These are phyloP conservation scores for Therioaphis trifolii DNA, from an alignment of 2,888 invertebrate genomes.

Conservation along the genomic window DNA sequence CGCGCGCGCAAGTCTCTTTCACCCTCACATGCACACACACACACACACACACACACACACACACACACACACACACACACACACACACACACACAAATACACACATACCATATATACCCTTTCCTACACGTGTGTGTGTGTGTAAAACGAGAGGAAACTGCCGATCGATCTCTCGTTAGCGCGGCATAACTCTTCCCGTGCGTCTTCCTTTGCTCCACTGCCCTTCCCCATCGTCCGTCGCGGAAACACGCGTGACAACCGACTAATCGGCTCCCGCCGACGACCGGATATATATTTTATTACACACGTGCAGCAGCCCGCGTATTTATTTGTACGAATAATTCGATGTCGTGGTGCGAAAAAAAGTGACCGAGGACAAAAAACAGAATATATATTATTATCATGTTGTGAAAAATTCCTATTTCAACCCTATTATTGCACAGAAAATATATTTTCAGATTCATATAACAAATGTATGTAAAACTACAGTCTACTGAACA, in stretches of 20 bases:
- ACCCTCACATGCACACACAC: neutral
- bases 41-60: neutral
- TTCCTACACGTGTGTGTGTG: neutral
- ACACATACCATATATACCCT: neutral
- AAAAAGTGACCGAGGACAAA: too few relatives aligned
- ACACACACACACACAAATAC: neutral
- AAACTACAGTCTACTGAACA: too few relatives aligned
- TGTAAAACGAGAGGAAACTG: neutral
- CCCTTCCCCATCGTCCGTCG: neutral
- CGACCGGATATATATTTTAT: neutral
- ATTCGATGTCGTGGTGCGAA: too few relatives aligned
- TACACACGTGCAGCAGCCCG: neutral
- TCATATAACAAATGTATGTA: too few relatives aligned
- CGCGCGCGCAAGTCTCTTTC: slow-evolving; percentile 23
- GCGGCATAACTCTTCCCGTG: neutral
- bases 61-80: neutral
- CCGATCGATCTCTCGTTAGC: slow-evolving; percentile 57
- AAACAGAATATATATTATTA: too few relatives aligned
- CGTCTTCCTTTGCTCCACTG: slow-evolving; percentile 3
- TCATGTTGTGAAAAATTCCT: too few relatives aligned
- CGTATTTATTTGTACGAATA: too few relatives aligned
- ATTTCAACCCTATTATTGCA: too few relatives aligned
- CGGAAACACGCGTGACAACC: neutral
- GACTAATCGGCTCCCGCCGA: slow-evolving; percentile 13
- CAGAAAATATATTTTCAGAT: too few relatives aligned